Conservation (phyloP, 2,888 invertebrate species). For the Melipona beecheii region DNA sequence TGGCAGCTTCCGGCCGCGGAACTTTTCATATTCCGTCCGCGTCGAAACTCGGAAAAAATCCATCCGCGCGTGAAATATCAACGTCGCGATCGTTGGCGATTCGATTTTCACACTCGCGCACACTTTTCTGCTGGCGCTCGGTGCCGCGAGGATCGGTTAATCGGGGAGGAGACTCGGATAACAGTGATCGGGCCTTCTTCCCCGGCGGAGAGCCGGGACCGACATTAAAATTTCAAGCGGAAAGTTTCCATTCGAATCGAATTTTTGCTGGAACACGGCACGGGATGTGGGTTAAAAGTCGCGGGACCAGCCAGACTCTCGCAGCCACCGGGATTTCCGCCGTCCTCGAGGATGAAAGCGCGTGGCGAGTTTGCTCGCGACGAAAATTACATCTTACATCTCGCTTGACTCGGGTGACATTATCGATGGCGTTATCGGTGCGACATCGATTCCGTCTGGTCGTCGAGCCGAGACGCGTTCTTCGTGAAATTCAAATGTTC, state of each 20-base stretch:
- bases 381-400: slow-evolving; percentile 6
- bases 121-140: neutral
- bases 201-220: no score
- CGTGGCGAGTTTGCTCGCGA: neutral
- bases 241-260: slow-evolving; percentile 17
- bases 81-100: neutral
- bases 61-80: neutral
- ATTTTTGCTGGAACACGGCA: slow-evolving; percentile 3
- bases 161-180: neutral
- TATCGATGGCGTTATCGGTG: slow-evolving; percentile 1
- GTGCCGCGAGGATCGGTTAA: neutral
- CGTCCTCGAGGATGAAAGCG: neutral
- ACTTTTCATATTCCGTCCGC: slow-evolving; percentile 23
- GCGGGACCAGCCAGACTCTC: neutral
- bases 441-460: slow-evolving; percentile 13
- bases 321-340: neutral
- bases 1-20: slow-evolving; percentile 2
- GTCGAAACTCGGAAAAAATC: slow-evolving; percentile 24
- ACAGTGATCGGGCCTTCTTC: neutral
- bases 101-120: neutral
- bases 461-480: neutral
- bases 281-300: neutral
- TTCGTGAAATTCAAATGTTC: no score
- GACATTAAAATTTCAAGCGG: slow-evolving; percentile 17
- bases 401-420: neutral